phyloP scores from a whole-genome alignment of 1,140 invertebrate genomes.

The Temnothorax curvispinosus region DNA sequence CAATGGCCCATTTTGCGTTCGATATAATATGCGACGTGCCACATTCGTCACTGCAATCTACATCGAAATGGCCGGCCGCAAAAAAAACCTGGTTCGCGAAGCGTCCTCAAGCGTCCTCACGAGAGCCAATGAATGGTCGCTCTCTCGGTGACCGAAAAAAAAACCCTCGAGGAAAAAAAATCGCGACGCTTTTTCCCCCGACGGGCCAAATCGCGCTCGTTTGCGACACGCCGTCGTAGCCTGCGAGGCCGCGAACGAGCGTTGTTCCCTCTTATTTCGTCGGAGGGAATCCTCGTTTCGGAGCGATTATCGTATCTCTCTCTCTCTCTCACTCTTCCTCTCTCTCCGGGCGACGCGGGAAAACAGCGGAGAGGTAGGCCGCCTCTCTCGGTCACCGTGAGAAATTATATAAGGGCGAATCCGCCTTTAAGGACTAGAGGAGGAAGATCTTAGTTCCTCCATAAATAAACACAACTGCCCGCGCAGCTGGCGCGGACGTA shows the following conservation, averaged over 20 bases:
- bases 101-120: conserved; percentile 43
- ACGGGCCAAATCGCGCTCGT: conserved; percentile 39
- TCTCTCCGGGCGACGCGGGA: background rate
- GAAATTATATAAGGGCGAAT: conserved; percentile 66
- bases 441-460: conserved; percentile 84
- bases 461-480: conserved; percentile 86
- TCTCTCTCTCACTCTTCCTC: conserved; percentile 3
- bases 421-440: conserved; percentile 67
- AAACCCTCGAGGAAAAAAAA: conserved; percentile 35
- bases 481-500: conserved; percentile 85
- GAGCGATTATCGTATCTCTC: conserved; percentile 27
- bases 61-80: conserved; percentile 37
- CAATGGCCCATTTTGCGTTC: conserved; percentile 30
- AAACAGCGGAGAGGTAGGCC: background rate
- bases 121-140: conserved; percentile 57
- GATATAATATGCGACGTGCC: conserved; percentile 54
- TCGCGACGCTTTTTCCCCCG: conserved; percentile 26
- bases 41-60: conserved; percentile 41
- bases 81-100: conserved; percentile 30
- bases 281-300: conserved; percentile 17
- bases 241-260: background rate
- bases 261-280: conserved; percentile 46
- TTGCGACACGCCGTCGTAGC: conserved; percentile 41
- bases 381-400: conserved; percentile 46
- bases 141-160: conserved; percentile 33